Base-by-base conservation (phyloP, 2,888 invertebrate genomes). In the Eustalomyia histrio region DNA sequence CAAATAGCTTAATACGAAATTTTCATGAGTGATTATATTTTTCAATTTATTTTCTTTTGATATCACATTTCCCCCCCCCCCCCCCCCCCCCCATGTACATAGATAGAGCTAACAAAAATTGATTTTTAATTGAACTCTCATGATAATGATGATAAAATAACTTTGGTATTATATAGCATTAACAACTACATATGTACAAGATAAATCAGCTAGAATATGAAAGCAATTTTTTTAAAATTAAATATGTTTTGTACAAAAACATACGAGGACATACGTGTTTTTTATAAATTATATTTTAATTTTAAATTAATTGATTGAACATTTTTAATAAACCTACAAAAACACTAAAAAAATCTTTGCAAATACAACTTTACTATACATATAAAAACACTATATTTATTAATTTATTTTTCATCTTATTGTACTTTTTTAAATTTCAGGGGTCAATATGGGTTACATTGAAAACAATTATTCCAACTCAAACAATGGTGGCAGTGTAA, bases 401-500 rank as follows among this genome's bases (percentile, higher is more conserved):
- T 12, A 53, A 17, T 78, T 67, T 58, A 18, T 55, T 65, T 61
- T 39, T 67, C 35, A 43, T 61, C 60, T 69, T n/a, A n/a, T 78
- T 82, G 9, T 33, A 18, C 21, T 18, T 65, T 64, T 17, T 47
- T 4, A 43, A 33, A 12, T 65, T 76, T 12, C 90, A 95, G 96
- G 96, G 94, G 94, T 94, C 83, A 96, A 96, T 91, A 95, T 96
- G 94, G 96, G 95, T 83, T 97, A 97, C 91, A 94, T 96, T 91
- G 97, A 97, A 90, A 96, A 96, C 91, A 96, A 96, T 90, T 97
- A 97, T 91, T 96, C 97, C 79, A 97, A 97, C 90, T 97, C 97
- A 79, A 97, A 97, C 92, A 97, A 97, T 90, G 97, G 97, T n/a
- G 97, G 97, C 84, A 97, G 97, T 86, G 97, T 97, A 76, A 97